Base-by-base conservation (phyloP, 2,113 vertebrate species). In the Casuarius casuarius region DNA sequence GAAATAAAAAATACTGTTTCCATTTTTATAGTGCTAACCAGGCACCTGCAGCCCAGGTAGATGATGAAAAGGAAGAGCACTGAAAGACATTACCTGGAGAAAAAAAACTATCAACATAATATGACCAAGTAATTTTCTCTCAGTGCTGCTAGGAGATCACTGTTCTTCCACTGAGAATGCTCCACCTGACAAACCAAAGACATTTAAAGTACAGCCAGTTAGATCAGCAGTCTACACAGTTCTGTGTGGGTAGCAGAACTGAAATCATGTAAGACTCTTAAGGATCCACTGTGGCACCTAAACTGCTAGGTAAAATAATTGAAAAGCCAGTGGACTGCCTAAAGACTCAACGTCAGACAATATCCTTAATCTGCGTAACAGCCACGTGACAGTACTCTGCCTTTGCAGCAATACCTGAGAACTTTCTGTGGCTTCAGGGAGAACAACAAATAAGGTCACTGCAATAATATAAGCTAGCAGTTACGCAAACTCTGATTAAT, bases 361-460 rank as follows among this genome's bases (percentile, higher is more conserved):
- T 70, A 61, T 17, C 14, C 48, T 40, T 67, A 46, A 25, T 38
- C 33, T 49, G 33, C 12, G 1, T 8, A 68, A 52, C 33, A 54
- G 72, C 9, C 44, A 49, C 61, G 19, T 0, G 1, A 49, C 0
- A 31, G 14, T 35, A 42, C 76, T 54, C 52, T 40, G 56, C 42
- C 23, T 62, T 63, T 23, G 67, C 49, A 85, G 49, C n/a, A 88
- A 19, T 1, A 67, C 7, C 58, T 1, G 2, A 61, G n/a, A 2
- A 11, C 35, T 8, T 9, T 15, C 44, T 54, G 25, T 14, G 15
- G 7, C 35, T 62, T 61, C 79, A 82, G 61, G 18, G n/a, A 77
- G 48, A 77, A 70, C 51, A 63, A 38, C 3, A 35, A 49, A 49
- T 4, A 42, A 78, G 33, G 23, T 40, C 59, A 63, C 5, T 29